These are phyloP conservation scores for Exephanes ischioxanthus DNA, from an alignment of 2,888 invertebrate species.

Conservation along the genomic window DNA sequence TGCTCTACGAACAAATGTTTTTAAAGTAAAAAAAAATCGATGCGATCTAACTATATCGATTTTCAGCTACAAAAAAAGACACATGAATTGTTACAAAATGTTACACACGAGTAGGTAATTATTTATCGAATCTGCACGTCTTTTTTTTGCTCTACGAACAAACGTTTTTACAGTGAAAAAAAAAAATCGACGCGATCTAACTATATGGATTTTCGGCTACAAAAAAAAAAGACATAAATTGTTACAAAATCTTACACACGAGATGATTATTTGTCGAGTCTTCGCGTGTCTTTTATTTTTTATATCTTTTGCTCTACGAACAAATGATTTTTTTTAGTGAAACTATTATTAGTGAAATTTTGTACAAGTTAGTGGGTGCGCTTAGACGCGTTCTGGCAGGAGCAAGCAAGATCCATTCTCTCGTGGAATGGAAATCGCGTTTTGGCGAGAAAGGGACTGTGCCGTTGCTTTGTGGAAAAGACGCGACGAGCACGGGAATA, in stretches of 20 bases:
- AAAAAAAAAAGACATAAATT: neutral
- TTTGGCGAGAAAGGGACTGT: slow-evolving; percentile 33
- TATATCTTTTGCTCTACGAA: no score
- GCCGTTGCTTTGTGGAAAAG: slow-evolving; percentile 23
- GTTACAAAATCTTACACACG: neutral
- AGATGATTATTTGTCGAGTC: neutral
- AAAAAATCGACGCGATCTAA: neutral
- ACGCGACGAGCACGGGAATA: slow-evolving; percentile 52
- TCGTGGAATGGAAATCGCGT: slow-evolving; percentile 42
- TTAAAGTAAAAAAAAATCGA: neutral
- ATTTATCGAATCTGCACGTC: neutral
- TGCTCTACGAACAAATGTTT: neutral
- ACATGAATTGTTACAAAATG: no score
- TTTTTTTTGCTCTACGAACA: neutral
- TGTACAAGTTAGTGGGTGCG: neutral
- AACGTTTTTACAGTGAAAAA: no score
- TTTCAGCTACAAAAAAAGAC: neutral
- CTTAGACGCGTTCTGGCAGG: neutral
- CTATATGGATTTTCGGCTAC: neutral
- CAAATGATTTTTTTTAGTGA: neutral
- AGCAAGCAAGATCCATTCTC: slow-evolving; percentile 21
- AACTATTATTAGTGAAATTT: neutral
- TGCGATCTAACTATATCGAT: neutral
- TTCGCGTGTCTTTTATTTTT: no score
- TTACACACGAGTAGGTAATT: neutral